Evolutionary conservation across 2,113 vertebrate genomes (phyloP).

Genomic region (Donacobius atricapilla): DNA sequence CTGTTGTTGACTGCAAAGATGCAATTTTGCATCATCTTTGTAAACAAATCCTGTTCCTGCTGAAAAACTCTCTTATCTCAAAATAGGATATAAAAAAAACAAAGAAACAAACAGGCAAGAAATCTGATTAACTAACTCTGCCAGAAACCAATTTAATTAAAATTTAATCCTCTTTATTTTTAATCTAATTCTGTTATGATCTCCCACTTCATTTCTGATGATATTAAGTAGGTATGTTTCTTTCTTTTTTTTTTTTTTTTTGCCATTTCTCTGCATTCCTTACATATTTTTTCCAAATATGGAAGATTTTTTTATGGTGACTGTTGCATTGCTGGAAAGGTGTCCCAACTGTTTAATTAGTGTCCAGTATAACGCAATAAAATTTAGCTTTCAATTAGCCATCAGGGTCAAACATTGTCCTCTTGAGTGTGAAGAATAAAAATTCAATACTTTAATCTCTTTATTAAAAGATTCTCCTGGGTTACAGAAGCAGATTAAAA

Average conservation of each 20-base stretch:
- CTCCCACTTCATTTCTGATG: background rate
- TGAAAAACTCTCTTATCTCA: background rate
- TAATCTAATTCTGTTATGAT: background rate
- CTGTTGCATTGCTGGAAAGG: background rate
- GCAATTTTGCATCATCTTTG: background rate
- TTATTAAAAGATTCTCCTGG: constrained; percentile 55
- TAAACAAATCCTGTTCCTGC: background rate
- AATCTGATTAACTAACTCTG: background rate
- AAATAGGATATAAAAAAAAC: background rate
- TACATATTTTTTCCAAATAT: background rate
- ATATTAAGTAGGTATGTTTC: background rate
- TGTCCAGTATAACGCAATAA: background rate
- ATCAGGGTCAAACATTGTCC: background rate
- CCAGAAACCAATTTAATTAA: background rate
- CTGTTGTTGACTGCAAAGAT: background rate
- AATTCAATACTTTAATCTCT: constrained; percentile 52
- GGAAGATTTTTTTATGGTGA: background rate
- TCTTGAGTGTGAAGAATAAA: background rate
- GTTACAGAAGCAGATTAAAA: constrained; percentile 52
- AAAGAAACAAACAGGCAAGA: background rate
- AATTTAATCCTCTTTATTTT: constrained; percentile 28
- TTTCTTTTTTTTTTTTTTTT: background rate
- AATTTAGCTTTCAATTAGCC: constrained; percentile 37
- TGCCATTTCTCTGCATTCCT: background rate
- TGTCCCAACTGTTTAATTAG: constrained; percentile 35